Evolutionary conservation across 2,797 vertebrate genomes (phyloP).

Genomic region (Lindbergichthys nudifrons): DNA sequence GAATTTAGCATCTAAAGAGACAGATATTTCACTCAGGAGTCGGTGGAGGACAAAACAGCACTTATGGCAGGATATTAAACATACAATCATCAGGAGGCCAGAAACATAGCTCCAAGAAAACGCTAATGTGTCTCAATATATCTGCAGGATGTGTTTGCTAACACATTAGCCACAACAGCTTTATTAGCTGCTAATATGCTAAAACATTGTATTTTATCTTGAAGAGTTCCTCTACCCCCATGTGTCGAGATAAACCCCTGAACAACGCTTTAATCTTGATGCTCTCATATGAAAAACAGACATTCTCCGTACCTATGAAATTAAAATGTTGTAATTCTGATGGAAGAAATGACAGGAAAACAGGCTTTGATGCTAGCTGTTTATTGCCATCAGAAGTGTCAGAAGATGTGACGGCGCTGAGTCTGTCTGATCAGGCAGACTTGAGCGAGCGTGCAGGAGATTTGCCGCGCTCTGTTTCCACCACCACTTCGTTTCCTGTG

Average conservation of each 20-base stretch:
- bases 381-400: background rate
- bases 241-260: background rate
- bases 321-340: background rate
- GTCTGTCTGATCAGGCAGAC: background rate
- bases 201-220: background rate
- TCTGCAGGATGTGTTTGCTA: background rate
- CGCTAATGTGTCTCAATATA: background rate
- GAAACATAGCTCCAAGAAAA: background rate
- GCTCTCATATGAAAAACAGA: background rate
- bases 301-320: too few relatives aligned
- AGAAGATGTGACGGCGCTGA: background rate
- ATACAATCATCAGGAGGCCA: background rate
- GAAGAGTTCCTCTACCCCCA: background rate
- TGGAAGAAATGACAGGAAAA: background rate
- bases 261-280: background rate
- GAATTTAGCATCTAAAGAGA: background rate
- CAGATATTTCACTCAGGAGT: background rate
- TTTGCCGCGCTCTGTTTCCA: background rate
- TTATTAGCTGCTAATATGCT: background rate
- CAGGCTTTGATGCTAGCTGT: background rate
- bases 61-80: background rate
- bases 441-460: background rate
- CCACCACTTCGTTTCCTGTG: background rate
- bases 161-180: background rate
- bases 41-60: background rate